phyloP scores from a whole-genome alignment of 2,888 invertebrate genomes.

The Cantharis rustica region DNA sequence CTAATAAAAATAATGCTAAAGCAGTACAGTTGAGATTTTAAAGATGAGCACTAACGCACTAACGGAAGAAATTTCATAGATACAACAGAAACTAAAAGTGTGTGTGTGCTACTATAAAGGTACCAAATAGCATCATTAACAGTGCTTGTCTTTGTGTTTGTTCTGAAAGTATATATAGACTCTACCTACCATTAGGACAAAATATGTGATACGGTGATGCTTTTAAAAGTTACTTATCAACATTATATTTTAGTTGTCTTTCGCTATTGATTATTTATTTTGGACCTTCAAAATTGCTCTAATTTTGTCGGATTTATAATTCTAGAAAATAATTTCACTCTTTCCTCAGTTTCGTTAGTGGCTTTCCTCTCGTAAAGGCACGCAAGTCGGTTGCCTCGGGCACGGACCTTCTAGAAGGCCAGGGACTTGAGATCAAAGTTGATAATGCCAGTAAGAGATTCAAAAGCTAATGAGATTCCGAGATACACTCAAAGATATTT shows the following conservation, averaged over 20 bases:
- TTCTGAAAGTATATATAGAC: neutral
- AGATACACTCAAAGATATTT: neutral
- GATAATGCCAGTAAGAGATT: neutral
- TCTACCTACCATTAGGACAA: neutral
- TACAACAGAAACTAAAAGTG: neutral
- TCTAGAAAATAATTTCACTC: neutral
- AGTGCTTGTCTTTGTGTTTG: neutral
- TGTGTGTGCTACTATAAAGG: neutral
- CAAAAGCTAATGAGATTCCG: neutral
- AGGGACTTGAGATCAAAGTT: neutral
- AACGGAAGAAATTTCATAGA: neutral
- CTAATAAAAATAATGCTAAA: neutral
- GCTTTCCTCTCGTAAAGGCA: neutral
- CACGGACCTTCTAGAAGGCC: neutral
- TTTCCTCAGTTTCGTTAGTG: neutral
- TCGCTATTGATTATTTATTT: neutral
- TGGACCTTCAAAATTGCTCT: neutral
- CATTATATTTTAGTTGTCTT: neutral
- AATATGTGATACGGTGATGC: neutral
- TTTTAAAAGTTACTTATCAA: neutral
- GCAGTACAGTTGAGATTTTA: neutral
- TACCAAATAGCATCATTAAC: neutral
- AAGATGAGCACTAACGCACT: neutral
- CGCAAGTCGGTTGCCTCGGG: neutral
- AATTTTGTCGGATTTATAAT: neutral